Base-by-base conservation (phyloP, 2,113 vertebrate species). In the Poeciliopsis prolifica region DNA sequence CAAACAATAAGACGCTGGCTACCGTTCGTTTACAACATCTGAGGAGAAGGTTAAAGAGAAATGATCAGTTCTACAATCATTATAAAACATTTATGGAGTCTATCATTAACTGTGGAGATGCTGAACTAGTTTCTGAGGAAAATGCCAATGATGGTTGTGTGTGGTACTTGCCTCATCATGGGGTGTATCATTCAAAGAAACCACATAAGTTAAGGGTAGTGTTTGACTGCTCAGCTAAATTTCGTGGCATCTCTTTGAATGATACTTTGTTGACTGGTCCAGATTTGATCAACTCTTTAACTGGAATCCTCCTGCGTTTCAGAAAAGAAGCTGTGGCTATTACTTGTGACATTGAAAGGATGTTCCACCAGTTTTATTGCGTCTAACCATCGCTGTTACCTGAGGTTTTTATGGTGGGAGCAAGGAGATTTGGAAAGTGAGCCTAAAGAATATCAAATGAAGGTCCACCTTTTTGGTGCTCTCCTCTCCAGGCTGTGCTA, bases 51-150 rank as follows among this genome's bases (percentile, higher is more conserved):
- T 28, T 28, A 28, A 28, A 28, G 28, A 28, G 28, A 28, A 28
- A 28, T 28, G 28, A 28, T 28, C 28, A 28, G 28, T 28, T 28
- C 28, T 28, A 35, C 60, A 29, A 65, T 14, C 70, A 77, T 1
- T 77, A 69, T 26, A 69, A 5, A 4, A 12, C 60, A 9, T 74
- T 77, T 9, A 82, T 73, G 65, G 44, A 74, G 2, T 69, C 68
- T 10, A 65, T 19, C 0, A 82, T 77, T 0, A 26, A 5, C 9
- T 65, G 29, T 1, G 68, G 79, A 31, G 68, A 76, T 75, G 72
- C 72, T 26, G 78, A 60, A 44, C 42, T 44, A 44, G 58, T 10
- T 61, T n/a, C 58, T 61, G 58, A 61, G n/a, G 2, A n/a, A 44
- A 44, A 44, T 3, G 11, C 13, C 13, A 28, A 1, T 28, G 13